These are phyloP conservation scores for Neodon shergylaensis DNA, from an alignment of 2,113 vertebrate species.

Conservation along the genomic window DNA sequence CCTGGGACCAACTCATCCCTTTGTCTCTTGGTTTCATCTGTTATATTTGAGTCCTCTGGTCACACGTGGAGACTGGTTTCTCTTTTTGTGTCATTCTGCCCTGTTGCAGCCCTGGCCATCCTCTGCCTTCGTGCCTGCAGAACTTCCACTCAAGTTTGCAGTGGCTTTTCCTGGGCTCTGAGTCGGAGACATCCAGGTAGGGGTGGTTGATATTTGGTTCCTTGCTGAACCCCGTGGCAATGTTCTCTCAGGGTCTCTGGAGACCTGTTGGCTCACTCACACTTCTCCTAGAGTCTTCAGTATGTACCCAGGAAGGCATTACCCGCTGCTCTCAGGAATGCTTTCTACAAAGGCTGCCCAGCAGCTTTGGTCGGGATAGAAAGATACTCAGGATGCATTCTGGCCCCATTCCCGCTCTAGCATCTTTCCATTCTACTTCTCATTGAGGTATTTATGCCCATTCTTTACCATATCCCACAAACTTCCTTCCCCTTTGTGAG, in stretches of 20 bases:
- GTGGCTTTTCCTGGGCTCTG: background rate
- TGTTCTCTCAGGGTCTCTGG: background rate
- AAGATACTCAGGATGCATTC: background rate
- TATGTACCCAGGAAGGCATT: too few species aligned
- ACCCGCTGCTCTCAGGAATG: too few species aligned
- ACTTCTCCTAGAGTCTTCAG: background rate
- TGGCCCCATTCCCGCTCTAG: fast-evolving
- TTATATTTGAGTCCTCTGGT: background rate
- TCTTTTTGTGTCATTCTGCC: background rate
- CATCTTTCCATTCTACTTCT: background rate
- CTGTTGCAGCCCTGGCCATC: background rate
- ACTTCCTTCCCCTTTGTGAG: background rate
- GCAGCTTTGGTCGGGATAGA: background rate
- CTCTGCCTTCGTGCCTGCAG: background rate
- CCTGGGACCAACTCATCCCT: background rate
- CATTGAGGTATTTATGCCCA: background rate
- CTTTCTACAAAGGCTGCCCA: too few species aligned
- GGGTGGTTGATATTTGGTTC: background rate
- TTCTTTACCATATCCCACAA: background rate
- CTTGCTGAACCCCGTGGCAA: background rate
- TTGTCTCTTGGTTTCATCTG: background rate
- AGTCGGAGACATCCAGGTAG: background rate
- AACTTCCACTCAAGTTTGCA: background rate
- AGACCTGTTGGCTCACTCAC: background rate
- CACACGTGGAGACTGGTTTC: background rate